Percentiles rank a stretch among this genome's conserved stretches.
Conservation (phyloP, 2,888 invertebrate species). For the Eristalis arbustorum region DNA sequence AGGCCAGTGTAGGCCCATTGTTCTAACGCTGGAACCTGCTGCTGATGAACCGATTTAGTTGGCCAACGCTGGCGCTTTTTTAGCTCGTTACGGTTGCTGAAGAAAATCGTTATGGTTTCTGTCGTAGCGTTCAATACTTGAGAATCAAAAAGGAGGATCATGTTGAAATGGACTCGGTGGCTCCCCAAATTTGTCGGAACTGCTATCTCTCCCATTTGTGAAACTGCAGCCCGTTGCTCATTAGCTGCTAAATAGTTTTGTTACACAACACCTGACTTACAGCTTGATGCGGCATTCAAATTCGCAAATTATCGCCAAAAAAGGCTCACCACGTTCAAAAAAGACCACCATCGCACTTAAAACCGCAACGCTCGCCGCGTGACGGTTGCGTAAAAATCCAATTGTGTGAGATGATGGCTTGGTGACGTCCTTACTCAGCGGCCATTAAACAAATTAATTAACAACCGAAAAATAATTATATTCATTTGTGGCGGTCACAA, state of each 20-base stretch:
- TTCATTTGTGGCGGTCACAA: slow-evolving; percentile 31
- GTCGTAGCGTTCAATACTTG: background rate
- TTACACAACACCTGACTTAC: slow-evolving; percentile 10
- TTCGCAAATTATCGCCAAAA: slow-evolving; percentile 10
- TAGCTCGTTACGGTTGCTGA: too few species aligned
- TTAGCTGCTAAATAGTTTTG: slow-evolving; percentile 2
- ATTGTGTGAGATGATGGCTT: background rate
- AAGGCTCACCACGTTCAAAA: background rate
- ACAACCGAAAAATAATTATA: slow-evolving; percentile 36
- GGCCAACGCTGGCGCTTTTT: too few species aligned
- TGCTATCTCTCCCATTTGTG: background rate
- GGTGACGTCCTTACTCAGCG: background rate
- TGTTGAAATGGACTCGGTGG: too few species aligned
- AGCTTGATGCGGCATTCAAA: slow-evolving; percentile 20
- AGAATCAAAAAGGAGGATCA: background rate
- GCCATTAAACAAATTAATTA: slow-evolving; percentile 25
- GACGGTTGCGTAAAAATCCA: background rate
- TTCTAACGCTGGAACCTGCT: too few species aligned
- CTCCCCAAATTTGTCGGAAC: too few species aligned
- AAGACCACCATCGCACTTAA: background rate
- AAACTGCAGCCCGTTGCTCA: slow-evolving; percentile 14
- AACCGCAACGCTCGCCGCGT: background rate
- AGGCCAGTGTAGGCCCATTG: too few species aligned
- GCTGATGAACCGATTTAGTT: too few species aligned
- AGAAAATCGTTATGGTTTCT: too few species aligned